A percentile compares a stretch with the other conserved stretches of the same genome.
These are phyloP conservation scores for Mormoops blainvillei DNA, from an alignment of 2,113 vertebrate species.

Conservation along the genomic window DNA sequence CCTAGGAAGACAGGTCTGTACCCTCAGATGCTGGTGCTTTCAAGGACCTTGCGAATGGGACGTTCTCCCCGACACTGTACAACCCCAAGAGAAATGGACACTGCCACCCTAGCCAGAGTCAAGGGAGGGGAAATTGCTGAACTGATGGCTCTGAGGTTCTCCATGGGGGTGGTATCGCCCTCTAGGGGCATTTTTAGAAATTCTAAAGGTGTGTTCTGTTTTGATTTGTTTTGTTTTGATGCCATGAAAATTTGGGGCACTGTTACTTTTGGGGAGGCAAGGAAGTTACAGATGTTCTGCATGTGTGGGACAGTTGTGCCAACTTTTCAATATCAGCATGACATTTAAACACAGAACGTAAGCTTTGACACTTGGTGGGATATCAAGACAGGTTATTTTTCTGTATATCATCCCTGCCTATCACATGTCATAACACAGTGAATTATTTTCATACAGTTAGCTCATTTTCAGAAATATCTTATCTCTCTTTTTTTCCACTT, in stretches of 20 bases:
- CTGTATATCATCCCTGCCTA: neutral
- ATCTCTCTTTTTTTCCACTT: neutral
- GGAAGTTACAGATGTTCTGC: neutral
- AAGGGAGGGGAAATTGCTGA: neutral
- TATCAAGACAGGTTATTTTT: neutral
- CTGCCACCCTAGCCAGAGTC: neutral
- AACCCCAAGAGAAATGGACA: neutral
- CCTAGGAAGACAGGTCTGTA: conserved; percentile 79
- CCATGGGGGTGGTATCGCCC: neutral
- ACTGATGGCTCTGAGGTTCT: neutral
- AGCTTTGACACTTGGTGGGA: neutral
- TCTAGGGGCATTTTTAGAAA: conserved; percentile 11
- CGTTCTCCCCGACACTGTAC: neutral
- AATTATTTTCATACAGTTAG: neutral
- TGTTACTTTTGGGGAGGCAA: neutral
- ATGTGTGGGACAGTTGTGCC: neutral
- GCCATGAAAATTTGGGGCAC: neutral
- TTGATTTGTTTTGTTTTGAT: neutral
- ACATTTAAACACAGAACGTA: neutral
- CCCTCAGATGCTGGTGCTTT: neutral
- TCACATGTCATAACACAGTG: neutral
- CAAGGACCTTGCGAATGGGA: neutral
- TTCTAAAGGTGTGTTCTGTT: neutral
- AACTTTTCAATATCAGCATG: neutral
- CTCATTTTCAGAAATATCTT: neutral